A percentile compares a stretch with the other conserved stretches of the same genome.
Evolutionary conservation across 2,888 invertebrate species (phyloP).

Genomic region (Pardosa pseudoannulata): DNA sequence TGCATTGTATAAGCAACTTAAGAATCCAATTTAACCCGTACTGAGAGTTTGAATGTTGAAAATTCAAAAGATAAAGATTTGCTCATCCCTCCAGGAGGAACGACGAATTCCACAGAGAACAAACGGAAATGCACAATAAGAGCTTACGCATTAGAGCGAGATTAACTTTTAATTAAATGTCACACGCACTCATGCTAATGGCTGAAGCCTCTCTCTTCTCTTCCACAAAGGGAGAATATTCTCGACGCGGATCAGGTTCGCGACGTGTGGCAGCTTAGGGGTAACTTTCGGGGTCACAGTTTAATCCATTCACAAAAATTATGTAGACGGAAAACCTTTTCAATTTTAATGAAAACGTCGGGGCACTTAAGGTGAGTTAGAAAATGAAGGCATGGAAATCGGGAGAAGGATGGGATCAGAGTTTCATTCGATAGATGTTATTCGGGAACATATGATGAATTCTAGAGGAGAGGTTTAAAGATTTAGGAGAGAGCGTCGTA

Average conservation of each 20-base stretch:
- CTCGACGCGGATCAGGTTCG: not conserved
- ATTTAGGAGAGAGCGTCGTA: too few species aligned
- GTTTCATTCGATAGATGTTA: not conserved
- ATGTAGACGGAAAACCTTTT: not conserved
- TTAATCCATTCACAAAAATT: conserved; percentile 1
- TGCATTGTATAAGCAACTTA: not conserved
- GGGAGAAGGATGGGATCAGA: not conserved
- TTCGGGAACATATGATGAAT: too few species aligned
- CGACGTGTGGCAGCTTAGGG: not conserved
- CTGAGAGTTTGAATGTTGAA: not conserved
- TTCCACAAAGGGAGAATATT: not conserved
- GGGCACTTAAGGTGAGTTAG: not conserved
- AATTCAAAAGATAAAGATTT: not conserved
- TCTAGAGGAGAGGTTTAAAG: too few species aligned
- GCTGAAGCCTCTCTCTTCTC: not conserved
- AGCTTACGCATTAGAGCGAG: conserved; percentile 6
- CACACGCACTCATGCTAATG: conserved; percentile 3
- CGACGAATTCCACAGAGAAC: not conserved
- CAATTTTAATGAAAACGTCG: not conserved
- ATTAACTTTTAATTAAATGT: conserved; percentile 15
- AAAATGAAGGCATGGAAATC: not conserved
- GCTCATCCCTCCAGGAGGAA: not conserved
- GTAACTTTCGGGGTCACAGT: not conserved
- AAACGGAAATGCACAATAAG: conserved; percentile 6
- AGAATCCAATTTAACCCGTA: not conserved